These are phyloP conservation scores for Sesamia nonagrioides DNA, from an alignment of 1,140 invertebrate genomes.

Conservation along the genomic window DNA sequence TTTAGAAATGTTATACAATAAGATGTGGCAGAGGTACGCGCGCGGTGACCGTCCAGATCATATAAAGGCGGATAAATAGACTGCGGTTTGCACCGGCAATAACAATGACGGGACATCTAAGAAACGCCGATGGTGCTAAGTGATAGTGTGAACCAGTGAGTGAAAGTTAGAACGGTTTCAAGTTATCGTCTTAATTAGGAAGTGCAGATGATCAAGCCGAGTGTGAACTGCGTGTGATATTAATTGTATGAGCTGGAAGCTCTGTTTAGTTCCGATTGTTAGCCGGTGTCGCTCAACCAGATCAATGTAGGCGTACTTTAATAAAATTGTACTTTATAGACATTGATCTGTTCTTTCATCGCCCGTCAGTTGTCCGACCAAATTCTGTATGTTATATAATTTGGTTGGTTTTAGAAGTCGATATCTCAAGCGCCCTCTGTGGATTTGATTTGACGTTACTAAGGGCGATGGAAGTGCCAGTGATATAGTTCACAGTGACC, in stretches of 20 bases:
- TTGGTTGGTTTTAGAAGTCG: slow-evolving; percentile 9
- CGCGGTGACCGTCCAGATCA: slow-evolving; percentile 94
- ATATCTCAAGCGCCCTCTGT: slow-evolving; percentile 15
- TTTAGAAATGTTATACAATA: slow-evolving; percentile 94
- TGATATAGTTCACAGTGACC: slow-evolving; percentile 12
- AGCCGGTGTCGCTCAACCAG: slow-evolving; percentile 25
- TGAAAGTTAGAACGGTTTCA: slow-evolving; percentile 25
- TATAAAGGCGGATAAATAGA: slow-evolving; percentile 89
- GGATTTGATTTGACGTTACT: slow-evolving; percentile 15
- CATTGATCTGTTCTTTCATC: slow-evolving; percentile 19
- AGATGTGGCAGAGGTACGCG: slow-evolving; percentile 95
- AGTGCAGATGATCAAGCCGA: slow-evolving; percentile 18
- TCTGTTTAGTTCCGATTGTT: slow-evolving; percentile 42
- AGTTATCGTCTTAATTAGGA: background rate
- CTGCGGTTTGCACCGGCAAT: background rate
- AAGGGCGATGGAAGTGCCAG: slow-evolving; percentile 7
- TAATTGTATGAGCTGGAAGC: slow-evolving; percentile 45
- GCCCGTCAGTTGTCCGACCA: slow-evolving; percentile 15
- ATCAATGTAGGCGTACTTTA: slow-evolving; percentile 39
- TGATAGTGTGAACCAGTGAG: slow-evolving; percentile 54
- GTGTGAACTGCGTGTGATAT: slow-evolving; percentile 51
- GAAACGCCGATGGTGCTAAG: slow-evolving; percentile 64
- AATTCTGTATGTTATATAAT: slow-evolving; percentile 40
- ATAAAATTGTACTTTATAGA: slow-evolving; percentile 27
- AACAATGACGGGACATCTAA: slow-evolving; percentile 53